phyloP scores from a whole-genome alignment of 2,888 invertebrate genomes.

The Hylaea fasciaria region DNA sequence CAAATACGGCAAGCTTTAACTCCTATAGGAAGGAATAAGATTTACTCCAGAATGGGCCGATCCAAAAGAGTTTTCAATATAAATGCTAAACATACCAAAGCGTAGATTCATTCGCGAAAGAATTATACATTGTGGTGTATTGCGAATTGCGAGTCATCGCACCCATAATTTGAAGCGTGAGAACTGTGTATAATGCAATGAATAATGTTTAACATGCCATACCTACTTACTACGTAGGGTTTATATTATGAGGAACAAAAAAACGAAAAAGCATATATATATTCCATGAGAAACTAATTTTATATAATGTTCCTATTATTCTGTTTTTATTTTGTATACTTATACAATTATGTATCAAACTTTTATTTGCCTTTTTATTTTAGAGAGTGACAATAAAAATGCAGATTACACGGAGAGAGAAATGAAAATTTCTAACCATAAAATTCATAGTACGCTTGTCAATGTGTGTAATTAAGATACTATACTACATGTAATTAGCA shows the following conservation, averaged over 20 bases:
- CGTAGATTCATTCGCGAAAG: slow-evolving; percentile 6
- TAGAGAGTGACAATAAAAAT: slow-evolving; percentile 4
- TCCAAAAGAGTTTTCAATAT: slow-evolving; percentile 7
- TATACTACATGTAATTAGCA: slow-evolving; percentile 25
- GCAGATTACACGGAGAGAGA: background rate
- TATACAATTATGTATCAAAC: background rate
- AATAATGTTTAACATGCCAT: slow-evolving; percentile 16
- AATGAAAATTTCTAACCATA: slow-evolving; percentile 18
- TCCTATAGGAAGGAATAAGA: background rate
- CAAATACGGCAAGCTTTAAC: background rate
- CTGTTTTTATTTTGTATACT: too few relatives aligned
- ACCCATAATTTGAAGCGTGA: slow-evolving; percentile 30
- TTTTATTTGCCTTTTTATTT: slow-evolving; percentile 5
- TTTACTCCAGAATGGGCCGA: slow-evolving; percentile 4
- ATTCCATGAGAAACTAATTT: too few relatives aligned
- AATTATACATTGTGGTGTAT: slow-evolving; percentile 4
- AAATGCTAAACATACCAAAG: slow-evolving; percentile 9
- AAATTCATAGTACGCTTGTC: slow-evolving; percentile 8
- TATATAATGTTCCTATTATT: too few relatives aligned
- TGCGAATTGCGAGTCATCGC: slow-evolving; percentile 30
- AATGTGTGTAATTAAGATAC: slow-evolving; percentile 16
- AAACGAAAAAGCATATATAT: background rate
- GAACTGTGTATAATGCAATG: slow-evolving; percentile 8
- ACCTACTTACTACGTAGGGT: slow-evolving; percentile 1
- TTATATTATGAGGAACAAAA: too few relatives aligned